phyloP scores from a whole-genome alignment of 2,888 invertebrate species.

The Tetragonisca angustula region DNA sequence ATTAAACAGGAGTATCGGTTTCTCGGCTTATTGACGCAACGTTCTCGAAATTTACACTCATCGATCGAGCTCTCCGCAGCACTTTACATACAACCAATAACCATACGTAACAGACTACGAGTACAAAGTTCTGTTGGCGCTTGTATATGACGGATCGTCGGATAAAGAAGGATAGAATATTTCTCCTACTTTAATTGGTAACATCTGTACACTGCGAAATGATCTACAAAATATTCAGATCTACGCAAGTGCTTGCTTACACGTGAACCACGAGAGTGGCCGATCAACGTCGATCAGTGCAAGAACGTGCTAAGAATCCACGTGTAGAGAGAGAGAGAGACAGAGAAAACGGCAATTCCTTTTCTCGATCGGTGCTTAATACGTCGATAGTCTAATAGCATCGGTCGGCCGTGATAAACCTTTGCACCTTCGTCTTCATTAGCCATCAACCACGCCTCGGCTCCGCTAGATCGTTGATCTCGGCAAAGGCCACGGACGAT shows the following conservation, averaged over 20 bases:
- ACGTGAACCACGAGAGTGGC: background rate
- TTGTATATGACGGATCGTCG: background rate
- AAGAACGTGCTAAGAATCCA: background rate
- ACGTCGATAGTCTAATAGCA: constrained; percentile 68
- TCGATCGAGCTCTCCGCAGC: background rate
- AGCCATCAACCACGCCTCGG: constrained; percentile 68
- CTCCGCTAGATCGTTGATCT: constrained; percentile 67
- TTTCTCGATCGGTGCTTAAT: constrained; percentile 62
- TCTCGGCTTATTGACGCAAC: constrained; percentile 24
- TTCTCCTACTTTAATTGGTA: background rate
- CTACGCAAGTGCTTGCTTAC: background rate
- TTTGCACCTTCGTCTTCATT: constrained; percentile 73
- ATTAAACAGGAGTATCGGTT: background rate
- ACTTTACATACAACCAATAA: background rate
- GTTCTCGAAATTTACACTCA: constrained; percentile 12
- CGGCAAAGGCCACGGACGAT: constrained; percentile 50
- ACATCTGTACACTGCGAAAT: background rate
- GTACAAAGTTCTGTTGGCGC: background rate
- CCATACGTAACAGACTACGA: background rate
- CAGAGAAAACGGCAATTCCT: constrained; percentile 59
- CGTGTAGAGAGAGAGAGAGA: constrained; percentile 22
- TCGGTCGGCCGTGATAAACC: constrained; percentile 57
- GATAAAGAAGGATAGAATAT: background rate
- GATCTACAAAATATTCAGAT: background rate
- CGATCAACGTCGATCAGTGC: background rate